Conservation (phyloP, 2,888 invertebrate genomes). For the Synanthedon andrenaeformis region DNA sequence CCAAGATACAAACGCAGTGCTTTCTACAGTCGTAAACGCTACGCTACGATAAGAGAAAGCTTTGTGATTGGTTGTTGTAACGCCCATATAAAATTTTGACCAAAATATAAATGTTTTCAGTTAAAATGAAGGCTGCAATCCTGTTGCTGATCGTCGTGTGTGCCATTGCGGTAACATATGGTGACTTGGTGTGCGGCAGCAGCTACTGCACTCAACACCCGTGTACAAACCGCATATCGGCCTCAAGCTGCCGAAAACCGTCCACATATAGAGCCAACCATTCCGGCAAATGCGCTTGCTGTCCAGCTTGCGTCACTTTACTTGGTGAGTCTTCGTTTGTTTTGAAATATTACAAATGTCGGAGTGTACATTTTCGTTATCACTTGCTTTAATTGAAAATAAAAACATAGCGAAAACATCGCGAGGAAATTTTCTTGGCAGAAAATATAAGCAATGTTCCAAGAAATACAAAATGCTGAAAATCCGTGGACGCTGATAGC, state of each 20-base stretch:
- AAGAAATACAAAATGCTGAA: too few species aligned
- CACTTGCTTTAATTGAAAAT: conserved; percentile 6
- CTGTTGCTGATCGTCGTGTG: conserved; percentile 38
- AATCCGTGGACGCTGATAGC: too few species aligned
- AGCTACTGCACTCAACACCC: conserved; percentile 52
- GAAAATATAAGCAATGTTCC: too few species aligned
- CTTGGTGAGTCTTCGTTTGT: conserved; percentile 23
- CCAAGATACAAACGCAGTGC: too few species aligned
- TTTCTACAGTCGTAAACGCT: too few species aligned
- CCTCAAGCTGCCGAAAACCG: conserved; percentile 32
- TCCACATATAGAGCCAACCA: conserved; percentile 42
- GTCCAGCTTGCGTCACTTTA: conserved; percentile 54
- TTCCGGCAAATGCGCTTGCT: conserved; percentile 57
- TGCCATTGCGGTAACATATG: conserved; percentile 31
- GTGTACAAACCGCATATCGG: conserved; percentile 26
- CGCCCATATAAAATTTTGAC: too few species aligned
- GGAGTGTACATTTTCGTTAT: conserved; percentile 12
- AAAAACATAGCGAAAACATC: too few species aligned
- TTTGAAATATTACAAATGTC: too few species aligned
- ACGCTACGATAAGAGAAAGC: too few species aligned
- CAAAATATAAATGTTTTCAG: background rate
- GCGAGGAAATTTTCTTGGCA: too few species aligned
- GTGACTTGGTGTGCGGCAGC: conserved; percentile 51
- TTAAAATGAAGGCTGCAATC: conserved; percentile 42
- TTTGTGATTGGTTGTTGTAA: too few species aligned